Evolutionary conservation across 2,888 invertebrate species (phyloP), one percentile per base, ranked within the genome.

Genomic region (Acleris sparsana): DNA sequence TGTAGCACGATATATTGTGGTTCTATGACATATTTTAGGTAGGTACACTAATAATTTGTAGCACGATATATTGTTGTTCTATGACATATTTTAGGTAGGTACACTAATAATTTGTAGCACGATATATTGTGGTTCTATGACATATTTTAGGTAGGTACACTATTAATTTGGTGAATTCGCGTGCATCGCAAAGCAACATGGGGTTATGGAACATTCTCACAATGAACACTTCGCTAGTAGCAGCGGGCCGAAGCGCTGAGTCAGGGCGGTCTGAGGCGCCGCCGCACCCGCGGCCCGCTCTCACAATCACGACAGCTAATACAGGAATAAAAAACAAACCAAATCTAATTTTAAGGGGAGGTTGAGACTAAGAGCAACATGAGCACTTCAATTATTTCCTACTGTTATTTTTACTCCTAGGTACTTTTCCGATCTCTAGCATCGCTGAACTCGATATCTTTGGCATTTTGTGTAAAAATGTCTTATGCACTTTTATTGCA

Each of bases 191-290:
- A 20, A 53, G 61, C 63, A 63, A 39, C 22, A 25, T 57, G 43
- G 17, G 20, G 6, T 65, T 46, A 51, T 44, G 29, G 46, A 11
- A 57, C 25, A 66, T 22, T 62, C 18, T 56, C 56, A 66, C 52
- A 62, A 46, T 59, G 48, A 56, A 69, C 39, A 52, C 58, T 67
- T 69, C 64, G 63, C 63, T 71, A 72, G 80, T 79, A 76, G 76
- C 78, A 66, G 73, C 73, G 73, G 74, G 67, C 69, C 73, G 69
- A 71, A 65, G 70, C 74, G 77, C 87, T 88, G 89, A 89, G 83
- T 88, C 88, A 87, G 88, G 87, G 80, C 68, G 68, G 80, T 85
- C 80, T 84, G 76, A 80, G 76, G 74, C 63, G 80, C 86, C 87
- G 87, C 80, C 87, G 29, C 33, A 0, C 33, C 33, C 33, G 39